phyloP scores from a whole-genome alignment of 2,888 invertebrate genomes.

The Adelphocoris suturalis region DNA sequence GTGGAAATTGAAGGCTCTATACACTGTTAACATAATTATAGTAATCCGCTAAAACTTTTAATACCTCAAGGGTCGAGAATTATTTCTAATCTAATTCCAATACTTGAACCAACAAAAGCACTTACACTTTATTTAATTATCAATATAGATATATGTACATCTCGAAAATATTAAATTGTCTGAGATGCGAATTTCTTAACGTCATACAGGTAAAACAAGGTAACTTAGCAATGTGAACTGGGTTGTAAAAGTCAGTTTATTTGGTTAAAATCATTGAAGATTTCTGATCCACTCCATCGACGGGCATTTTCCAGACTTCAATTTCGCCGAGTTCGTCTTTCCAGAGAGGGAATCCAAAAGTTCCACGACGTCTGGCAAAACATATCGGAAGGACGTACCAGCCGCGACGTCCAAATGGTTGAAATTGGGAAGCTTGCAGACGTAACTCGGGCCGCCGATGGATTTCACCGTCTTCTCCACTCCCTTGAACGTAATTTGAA shows the following conservation, averaged over 20 bases:
- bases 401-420: constrained; percentile 53
- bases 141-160: too few species aligned
- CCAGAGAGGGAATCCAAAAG: constrained; percentile 38
- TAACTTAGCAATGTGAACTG: too few species aligned
- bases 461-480: constrained; percentile 7
- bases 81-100: too few species aligned
- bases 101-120: too few species aligned
- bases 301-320: constrained; percentile 47
- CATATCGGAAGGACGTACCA: constrained; percentile 14
- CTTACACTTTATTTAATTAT: too few species aligned
- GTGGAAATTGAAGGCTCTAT: too few species aligned
- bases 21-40: too few species aligned
- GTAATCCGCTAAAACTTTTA: too few species aligned
- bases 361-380: constrained; percentile 53
- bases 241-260: neutral
- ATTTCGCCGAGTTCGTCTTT: constrained; percentile 33
- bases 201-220: too few species aligned
- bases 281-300: constrained; percentile 54
- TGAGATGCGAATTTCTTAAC: too few species aligned
- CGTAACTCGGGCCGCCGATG: constrained; percentile 29
- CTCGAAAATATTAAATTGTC: too few species aligned
- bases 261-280: neutral
- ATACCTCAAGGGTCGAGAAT: too few species aligned
- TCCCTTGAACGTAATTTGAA: neutral
- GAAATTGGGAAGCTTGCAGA: constrained; percentile 29